Conservation (phyloP, 2,888 invertebrate genomes). For the Microdon myrmicae region DNA sequence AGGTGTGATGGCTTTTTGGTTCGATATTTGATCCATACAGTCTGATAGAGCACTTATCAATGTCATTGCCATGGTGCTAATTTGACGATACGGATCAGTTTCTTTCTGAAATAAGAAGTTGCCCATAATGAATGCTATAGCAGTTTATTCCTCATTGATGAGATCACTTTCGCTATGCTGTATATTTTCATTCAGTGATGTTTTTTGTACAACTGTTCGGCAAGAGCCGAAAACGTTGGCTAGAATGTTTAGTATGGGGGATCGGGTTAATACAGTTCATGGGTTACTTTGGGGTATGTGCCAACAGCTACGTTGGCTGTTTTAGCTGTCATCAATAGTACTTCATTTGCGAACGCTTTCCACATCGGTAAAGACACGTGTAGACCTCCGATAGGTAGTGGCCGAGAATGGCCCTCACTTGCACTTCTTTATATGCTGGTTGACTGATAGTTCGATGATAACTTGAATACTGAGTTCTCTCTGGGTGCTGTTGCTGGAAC, state of each 20-base stretch:
- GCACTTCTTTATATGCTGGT: neutral
- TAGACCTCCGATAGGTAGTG: slow-evolving; percentile 17
- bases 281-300: slow-evolving; percentile 60
- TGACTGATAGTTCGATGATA: slow-evolving; percentile 22
- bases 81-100: slow-evolving; percentile 74
- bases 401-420: slow-evolving; percentile 2
- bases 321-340: slow-evolving; percentile 31
- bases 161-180: slow-evolving; percentile 71
- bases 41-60: slow-evolving; percentile 82
- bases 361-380: slow-evolving; percentile 13
- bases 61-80: slow-evolving; percentile 76
- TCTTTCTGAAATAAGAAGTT: slow-evolving; percentile 75
- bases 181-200: slow-evolving; percentile 78
- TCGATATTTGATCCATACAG: slow-evolving; percentile 80
- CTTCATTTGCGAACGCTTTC: slow-evolving; percentile 5
- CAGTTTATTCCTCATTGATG: slow-evolving; percentile 74
- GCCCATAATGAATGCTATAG: slow-evolving; percentile 80
- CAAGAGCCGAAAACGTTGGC: slow-evolving; percentile 85
- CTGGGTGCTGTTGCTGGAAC: slow-evolving; percentile 8
- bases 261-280: slow-evolving; percentile 75
- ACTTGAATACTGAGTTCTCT: slow-evolving; percentile 23
- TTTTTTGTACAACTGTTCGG: slow-evolving; percentile 76
- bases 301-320: slow-evolving; percentile 63
- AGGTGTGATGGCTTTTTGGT: slow-evolving; percentile 78
- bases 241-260: slow-evolving; percentile 78